A percentile compares a stretch with the other conserved stretches of the same genome.
These are phyloP conservation scores for Leptogaster cylindrica DNA, from an alignment of 2,888 invertebrate genomes.

Conservation along the genomic window DNA sequence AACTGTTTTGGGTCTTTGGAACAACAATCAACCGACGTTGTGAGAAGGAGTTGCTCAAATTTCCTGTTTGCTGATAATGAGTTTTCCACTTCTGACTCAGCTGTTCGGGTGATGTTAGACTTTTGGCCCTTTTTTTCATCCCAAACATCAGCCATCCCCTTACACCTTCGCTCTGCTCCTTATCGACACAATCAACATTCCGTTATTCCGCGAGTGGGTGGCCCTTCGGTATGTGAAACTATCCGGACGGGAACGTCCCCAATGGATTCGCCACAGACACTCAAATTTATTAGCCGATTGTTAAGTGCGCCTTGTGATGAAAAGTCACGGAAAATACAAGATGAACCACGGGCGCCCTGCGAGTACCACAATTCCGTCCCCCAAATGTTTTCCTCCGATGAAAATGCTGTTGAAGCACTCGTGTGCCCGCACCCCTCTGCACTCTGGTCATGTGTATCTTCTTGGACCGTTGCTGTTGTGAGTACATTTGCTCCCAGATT, in stretches of 20 bases:
- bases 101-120: too few species aligned
- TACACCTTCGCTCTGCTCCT: too few species aligned
- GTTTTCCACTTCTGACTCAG: too few species aligned
- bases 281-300: constrained; percentile 22
- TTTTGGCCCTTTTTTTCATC: too few species aligned
- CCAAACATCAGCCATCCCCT: too few species aligned
- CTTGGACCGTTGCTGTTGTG: neutral
- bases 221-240: too few species aligned
- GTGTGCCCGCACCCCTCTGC: constrained; percentile 1
- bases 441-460: neutral
- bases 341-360: constrained; percentile 25
- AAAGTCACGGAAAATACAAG: constrained; percentile 26
- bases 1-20: too few species aligned
- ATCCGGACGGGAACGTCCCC: neutral
- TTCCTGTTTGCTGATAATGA: too few species aligned
- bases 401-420: constrained; percentile 9
- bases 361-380: neutral
- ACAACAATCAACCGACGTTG: too few species aligned
- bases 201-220: too few species aligned
- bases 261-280: constrained; percentile 17
- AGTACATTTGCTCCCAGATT: constrained; percentile 23
- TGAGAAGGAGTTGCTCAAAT: too few species aligned
- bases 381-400: neutral
- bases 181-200: too few species aligned
- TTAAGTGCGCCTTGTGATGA: constrained; percentile 31